phyloP scores from a whole-genome alignment of 2,797 vertebrate genomes.

The Chiloscyllium punctatum region DNA sequence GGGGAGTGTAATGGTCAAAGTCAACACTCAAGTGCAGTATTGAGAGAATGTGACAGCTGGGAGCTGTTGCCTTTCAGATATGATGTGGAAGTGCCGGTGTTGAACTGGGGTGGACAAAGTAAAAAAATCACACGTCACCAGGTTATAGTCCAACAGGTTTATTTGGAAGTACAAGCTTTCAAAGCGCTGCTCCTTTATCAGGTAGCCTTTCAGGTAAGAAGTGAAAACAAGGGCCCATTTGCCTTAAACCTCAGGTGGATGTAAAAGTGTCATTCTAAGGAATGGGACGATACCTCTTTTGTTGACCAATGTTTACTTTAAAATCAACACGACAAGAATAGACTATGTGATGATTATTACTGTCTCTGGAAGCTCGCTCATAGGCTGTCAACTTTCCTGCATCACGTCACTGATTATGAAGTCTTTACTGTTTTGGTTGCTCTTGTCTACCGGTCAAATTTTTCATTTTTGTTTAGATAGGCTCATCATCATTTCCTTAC shows the following conservation, averaged over 20 bases:
- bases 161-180: too few species aligned
- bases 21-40: neutral
- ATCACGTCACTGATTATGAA: neutral
- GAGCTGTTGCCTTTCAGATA: neutral
- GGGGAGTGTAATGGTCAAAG: neutral
- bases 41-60: neutral
- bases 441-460: neutral
- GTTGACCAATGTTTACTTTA: too few species aligned
- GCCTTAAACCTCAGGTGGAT: too few species aligned
- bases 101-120: too few species aligned
- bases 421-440: neutral
- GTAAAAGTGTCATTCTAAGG: neutral
- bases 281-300: neutral
- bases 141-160: too few species aligned
- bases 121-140: too few species aligned
- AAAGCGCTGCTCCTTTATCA: too few species aligned
- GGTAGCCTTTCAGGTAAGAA: too few species aligned
- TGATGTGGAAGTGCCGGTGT: too few species aligned
- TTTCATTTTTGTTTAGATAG: neutral
- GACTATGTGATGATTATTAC: neutral
- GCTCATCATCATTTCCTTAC: neutral
- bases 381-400: neutral
- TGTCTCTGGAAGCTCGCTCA: neutral
- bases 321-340: neutral
- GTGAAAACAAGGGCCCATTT: too few species aligned